A percentile compares a stretch with the other conserved stretches of the same genome.
Conservation (phyloP, 2,888 invertebrate genomes). For the Pyrrhia umbra region DNA sequence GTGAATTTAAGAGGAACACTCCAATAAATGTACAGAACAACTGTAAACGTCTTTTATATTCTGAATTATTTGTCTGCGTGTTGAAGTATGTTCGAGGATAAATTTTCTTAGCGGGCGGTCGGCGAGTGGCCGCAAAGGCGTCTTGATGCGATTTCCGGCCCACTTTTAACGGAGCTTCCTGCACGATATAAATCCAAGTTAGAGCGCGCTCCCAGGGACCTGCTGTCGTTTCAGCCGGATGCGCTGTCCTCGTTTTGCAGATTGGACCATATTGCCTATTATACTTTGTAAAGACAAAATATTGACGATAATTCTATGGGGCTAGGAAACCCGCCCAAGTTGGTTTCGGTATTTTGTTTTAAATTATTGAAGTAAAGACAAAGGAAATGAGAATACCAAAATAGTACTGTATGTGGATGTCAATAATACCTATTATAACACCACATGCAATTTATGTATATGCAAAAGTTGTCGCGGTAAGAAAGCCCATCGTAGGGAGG, state of each 20-base stretch:
- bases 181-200: constrained; percentile 84
- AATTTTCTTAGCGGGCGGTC: constrained; percentile 74
- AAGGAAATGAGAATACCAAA: neutral
- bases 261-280: constrained; percentile 57
- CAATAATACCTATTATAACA: too few species aligned
- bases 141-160: constrained; percentile 86
- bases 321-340: neutral
- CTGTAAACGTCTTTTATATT: constrained; percentile 49
- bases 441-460: too few species aligned
- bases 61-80: constrained; percentile 50
- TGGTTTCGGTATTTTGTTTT: neutral
- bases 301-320: constrained; percentile 38
- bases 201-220: constrained; percentile 70
- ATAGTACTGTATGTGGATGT: too few species aligned
- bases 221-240: constrained; percentile 65
- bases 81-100: constrained; percentile 61
- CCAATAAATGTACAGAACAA: constrained; percentile 60
- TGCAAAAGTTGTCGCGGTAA: too few species aligned
- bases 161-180: constrained; percentile 83
- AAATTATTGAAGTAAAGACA: neutral
- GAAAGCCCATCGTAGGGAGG: too few species aligned
- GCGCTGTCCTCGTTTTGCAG: constrained; percentile 59
- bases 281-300: constrained; percentile 45
- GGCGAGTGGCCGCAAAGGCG: constrained; percentile 78
- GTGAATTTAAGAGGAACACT: constrained; percentile 66